Evolutionary conservation across 2,797 vertebrate species (phyloP), one percentile per base, ranked within the genome.

Genomic region (Muscicapa striata): DNA sequence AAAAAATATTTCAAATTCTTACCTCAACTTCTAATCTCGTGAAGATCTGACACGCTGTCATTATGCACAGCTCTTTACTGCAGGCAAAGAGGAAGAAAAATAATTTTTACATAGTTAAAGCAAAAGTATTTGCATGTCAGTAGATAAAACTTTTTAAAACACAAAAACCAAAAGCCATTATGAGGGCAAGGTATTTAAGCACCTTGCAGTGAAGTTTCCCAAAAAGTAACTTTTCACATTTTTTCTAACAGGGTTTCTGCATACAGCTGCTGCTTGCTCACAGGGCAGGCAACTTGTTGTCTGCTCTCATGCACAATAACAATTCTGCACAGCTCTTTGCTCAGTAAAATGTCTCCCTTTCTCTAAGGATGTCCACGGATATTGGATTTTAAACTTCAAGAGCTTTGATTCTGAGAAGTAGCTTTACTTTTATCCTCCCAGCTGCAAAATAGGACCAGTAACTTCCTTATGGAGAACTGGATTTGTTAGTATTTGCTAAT

Each of bases 11-110:
- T 82, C 16, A 36, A 32, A 45, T 57, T 84, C 97, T 98, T 98
- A 99, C 99, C 99, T 99, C 99, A 45, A 99, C 98, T 97, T 99
- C 99, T 29, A 99, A 98, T n/a, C 98, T 99, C 41, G 99, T 99
- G 97, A 98, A 99, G 32, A 98, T 96, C 97, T 99, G 99, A 95
- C 98, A 98, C 77, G 99, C 90, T 0, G 99, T 99, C 61, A 99
- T 98, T 26, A 99, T 45, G 24, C 99, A 97, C 10, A 99, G 96
- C 15, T 97, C 98, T 93, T 92, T 95, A 97, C 99, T 99, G 96
- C 82, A 93, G 38, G 78, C 32, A 87, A 80, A 73, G 19, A 94
- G 63, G 13, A 88, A 91, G 23, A 73, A 89, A 92, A 84, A 20
- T 0, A 72, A 14, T 27, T 49, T 67, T 64, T 69, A 76, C 11